Percentiles rank a stretch among this genome's conserved stretches.
Evolutionary conservation across 2,888 invertebrate genomes (phyloP).

Genomic region (Choreutis nemorana): DNA sequence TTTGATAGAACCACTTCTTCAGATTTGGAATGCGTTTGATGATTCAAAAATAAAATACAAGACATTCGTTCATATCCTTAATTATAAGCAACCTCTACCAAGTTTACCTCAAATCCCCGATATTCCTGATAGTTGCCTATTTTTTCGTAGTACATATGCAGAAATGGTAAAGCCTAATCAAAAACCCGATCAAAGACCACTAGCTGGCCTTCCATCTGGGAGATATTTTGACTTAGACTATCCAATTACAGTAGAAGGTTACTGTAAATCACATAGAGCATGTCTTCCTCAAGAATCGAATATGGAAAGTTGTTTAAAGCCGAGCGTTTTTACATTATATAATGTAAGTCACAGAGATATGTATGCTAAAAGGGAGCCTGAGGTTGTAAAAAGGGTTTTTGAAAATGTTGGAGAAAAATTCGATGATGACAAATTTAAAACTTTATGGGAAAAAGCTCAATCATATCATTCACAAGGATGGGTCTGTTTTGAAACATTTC

Average conservation of each 20-base stretch:
- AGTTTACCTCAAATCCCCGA: conserved; percentile 47
- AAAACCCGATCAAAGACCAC: conserved; percentile 19
- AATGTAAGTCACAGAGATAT: conserved; percentile 44
- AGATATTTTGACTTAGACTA: conserved; percentile 45
- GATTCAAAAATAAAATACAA: conserved; percentile 52
- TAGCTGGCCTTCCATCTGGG: conserved; percentile 48
- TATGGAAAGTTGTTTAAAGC: conserved; percentile 30
- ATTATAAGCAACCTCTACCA: conserved; percentile 43
- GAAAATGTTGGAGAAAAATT: conserved; percentile 58
- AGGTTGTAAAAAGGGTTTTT: conserved; percentile 48
- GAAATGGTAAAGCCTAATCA: conserved; percentile 45
- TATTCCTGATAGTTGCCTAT: conserved; percentile 28
- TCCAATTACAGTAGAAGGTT: conserved; percentile 33
- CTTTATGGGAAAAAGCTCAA: conserved; percentile 57
- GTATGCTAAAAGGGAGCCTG: conserved; percentile 37
- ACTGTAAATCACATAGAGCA: conserved; percentile 26
- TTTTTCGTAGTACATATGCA: conserved; percentile 42
- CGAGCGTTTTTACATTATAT: conserved; percentile 34
- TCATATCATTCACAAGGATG: conserved; percentile 52
- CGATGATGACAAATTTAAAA: conserved; percentile 49
- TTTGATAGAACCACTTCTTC: conserved; percentile 54
- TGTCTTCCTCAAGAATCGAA: conserved; percentile 44
- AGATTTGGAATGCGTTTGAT: conserved; percentile 48
- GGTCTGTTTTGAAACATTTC: conserved; percentile 65
- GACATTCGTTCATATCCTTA: conserved; percentile 53